Evolutionary conservation across 1,140 invertebrate genomes (phyloP), one percentile per base, ranked within the genome.

Genomic region (Elymnias hypermnestra): DNA sequence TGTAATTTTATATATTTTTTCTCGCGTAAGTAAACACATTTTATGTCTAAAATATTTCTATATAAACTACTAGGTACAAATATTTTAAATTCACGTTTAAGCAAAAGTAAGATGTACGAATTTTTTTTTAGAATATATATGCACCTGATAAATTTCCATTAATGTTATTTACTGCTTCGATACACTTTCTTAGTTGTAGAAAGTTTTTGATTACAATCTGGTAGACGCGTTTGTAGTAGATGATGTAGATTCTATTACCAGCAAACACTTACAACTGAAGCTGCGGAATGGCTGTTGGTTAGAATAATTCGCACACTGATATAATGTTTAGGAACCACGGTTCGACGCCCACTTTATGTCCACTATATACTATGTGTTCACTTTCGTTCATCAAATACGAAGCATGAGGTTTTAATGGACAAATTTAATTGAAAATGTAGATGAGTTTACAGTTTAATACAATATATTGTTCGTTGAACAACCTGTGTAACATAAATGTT

Each of bases 131-230:
- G 15, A 36, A 18, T 35, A 19, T 14, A 36, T 14, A 48, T 54
- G 40, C 48, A 76, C 72, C 69, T 75, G 72, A 72, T 81, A 74
- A 43, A 51, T 63, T 50, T 76, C 77, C 72, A 78, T 78, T 52
- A 62, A 59, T 53, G 42, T 43, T n/a, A n/a, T n/a, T n/a, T n/a
- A n/a, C n/a, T n/a, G n/a, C n/a, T n/a, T 50, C 18, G 41, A 10
- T 39, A 46, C 37, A 50, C 28, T 47, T 41, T 49, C 45, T 44
- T 51, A 35, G 35, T 6, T 5, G 48, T 44, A 44, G 48, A 44
- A 51, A 51, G 47, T 38, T 40, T 25, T 13, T 6, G 41, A 39
- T 51, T 31, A 26, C 8, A 35, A 43, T 50, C 31, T 38, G 35
- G 41, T 25, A 28, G 12, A 12, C 1, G 13, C 10, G 37, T n/a